Percentiles rank a stretch among this genome's conserved stretches.
Conservation (phyloP, 2,113 vertebrate genomes). For the Passer domesticus region DNA sequence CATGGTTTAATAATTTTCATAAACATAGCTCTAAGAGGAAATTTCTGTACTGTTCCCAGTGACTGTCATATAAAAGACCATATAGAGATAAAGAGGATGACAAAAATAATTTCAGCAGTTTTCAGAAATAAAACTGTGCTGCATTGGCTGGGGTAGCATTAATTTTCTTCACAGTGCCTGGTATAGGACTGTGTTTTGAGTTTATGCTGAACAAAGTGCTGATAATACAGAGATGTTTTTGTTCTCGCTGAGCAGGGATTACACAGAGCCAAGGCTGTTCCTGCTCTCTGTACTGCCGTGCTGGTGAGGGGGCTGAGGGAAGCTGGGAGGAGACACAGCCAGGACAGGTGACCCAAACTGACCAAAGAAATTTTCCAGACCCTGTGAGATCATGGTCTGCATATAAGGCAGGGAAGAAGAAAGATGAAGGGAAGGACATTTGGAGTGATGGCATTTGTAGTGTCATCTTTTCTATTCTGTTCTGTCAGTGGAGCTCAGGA, state of each 20-base stretch:
- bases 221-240: not conserved
- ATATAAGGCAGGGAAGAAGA: accelerated
- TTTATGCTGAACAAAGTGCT: not conserved
- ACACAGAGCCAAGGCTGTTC: not conserved
- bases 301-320: not conserved
- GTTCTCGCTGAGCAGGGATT: not conserved
- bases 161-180: not conserved
- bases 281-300: accelerated
- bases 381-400: not conserved
- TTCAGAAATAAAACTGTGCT: not conserved
- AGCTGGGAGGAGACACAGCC: not conserved
- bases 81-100: not conserved
- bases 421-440: not conserved
- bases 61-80: not conserved
- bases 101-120: not conserved
- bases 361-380: not conserved
- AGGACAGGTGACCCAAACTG: not conserved
- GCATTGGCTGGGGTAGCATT: not conserved
- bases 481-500: not conserved
- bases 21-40: not conserved
- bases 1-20: not conserved
- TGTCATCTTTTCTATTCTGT: not conserved
- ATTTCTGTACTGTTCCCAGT: not conserved
- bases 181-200: not conserved
- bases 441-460: not conserved